Evolutionary conservation across 2,888 invertebrate genomes (phyloP), one percentile per base, ranked within the genome.

Genomic region (Drosophila kokeensis): DNA sequence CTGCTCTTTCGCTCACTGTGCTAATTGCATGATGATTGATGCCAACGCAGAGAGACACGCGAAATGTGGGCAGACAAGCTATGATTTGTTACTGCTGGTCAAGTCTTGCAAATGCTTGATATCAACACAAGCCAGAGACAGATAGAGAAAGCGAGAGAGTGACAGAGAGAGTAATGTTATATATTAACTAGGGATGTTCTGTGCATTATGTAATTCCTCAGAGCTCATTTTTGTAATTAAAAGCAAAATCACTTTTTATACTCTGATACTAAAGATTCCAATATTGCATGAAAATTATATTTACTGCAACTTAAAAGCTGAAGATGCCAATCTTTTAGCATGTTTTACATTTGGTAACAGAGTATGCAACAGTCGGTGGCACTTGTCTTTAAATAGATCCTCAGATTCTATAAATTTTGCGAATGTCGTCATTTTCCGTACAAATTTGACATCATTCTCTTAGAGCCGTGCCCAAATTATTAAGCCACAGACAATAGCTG

Each of bases 21-120:
- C 67, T 78, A 80, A 78, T 80, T 80, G 62, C 38, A 54, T 29
- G 45, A 65, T 80, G 71, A 78, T 78, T 78, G 67, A 78, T 80
- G 76, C 36, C 32, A 45, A 29, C 52, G 4, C 42, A 61, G 49
- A 53, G 52, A 73, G 58, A 58, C 52, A 64, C 67, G 69, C 40
- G 29, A 57, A 70, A 65, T 63, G 42, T 57, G 49, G 67, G 11
- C 29, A 55, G 62, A 27, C 32, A 60, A 54, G 29, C 38, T 27
- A 45, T 52, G 50, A 65, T 65, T 75, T 73, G 52, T 67, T 76
- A 27, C 50, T 59, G 58, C 38, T 69, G 76, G 76, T 74, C 73
- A 49, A 57, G 64, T 57, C 49, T 60, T 24, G 49, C 27, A 49
- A 65, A 38, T 38, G 29, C 40, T 18, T 21, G 50, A 27, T 32